Evolutionary conservation across 2,797 vertebrate species (phyloP), one percentile per base, ranked within the genome.

Genomic region (Ibycter americanus): DNA sequence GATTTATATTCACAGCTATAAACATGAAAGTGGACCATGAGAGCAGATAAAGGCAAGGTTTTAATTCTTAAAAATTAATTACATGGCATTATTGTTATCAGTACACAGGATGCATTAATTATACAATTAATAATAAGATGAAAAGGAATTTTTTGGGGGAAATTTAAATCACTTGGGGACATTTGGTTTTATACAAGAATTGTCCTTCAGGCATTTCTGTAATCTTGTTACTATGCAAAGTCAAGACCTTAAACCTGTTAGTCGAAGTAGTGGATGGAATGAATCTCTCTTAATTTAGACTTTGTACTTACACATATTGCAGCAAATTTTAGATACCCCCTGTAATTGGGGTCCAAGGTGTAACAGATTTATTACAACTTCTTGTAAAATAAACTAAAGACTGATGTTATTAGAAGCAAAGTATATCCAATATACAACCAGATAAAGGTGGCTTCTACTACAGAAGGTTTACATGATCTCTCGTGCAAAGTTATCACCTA

Each of bases 11-110:
- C 98, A 97, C 95, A 98, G 96, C 90, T 97, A 96, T 98, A 98
- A 98, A 98, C 98, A 98, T 97, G 96, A 98, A 98, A 98, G 97
- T 98, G 97, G 98, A 98, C 98, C 97, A 97, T 87, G 96, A 97
- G 96, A 94, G 97, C 4, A 89, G 97, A 98, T 98, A 98, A 98
- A 98, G 96, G 96, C 94, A 97, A 98, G 95, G 97, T 98, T 98
- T 98, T 97, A 98, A 98, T 98, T 98, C 98, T 98, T 97, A 98
- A 98, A 98, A 98, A 98, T 98, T 98, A 98, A 98, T 98, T 98
- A 98, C 98, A 98, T 97, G 97, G 98, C 97, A 98, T 98, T 98
- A 98, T 97, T 98, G 96, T 98, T 98, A 98, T 98, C 98, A 89
- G 97, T 98, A 98, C 97, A 98, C 97, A 98, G 97, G 97, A 98